Evolutionary conservation across 2,888 invertebrate species (phyloP).

Genomic region (Mantis religiosa): DNA sequence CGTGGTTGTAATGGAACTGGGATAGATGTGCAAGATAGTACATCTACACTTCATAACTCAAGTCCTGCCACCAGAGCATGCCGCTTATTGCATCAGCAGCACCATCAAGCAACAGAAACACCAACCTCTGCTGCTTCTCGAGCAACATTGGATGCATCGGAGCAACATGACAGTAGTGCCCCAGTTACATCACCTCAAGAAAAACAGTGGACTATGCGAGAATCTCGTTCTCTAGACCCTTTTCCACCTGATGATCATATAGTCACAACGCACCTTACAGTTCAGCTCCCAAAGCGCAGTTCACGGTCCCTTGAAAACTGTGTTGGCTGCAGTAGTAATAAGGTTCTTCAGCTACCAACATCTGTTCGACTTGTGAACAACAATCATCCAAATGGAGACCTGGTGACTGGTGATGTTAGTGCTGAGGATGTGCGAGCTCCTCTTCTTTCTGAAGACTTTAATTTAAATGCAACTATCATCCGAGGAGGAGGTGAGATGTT

Average conservation of each 20-base stretch:
- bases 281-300: slow-evolving; percentile 38
- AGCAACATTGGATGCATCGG: slow-evolving; percentile 14
- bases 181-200: not conserved
- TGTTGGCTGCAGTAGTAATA: slow-evolving; percentile 41
- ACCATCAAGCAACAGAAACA: slow-evolving; percentile 36
- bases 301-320: slow-evolving; percentile 51
- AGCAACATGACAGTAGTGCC: not conserved
- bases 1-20: slow-evolving; percentile 46
- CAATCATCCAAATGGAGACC: slow-evolving; percentile 54
- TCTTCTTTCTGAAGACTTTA: slow-evolving; percentile 47
- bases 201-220: slow-evolving; percentile 45
- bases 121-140: slow-evolving; percentile 13
- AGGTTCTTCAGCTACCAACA: slow-evolving; percentile 40
- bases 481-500: slow-evolving; percentile 23
- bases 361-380: slow-evolving; percentile 49
- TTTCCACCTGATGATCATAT: slow-evolving; percentile 45
- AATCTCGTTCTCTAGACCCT: slow-evolving; percentile 63
- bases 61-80: slow-evolving; percentile 48
- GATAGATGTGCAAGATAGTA: slow-evolving; percentile 50
- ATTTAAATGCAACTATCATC: slow-evolving; percentile 12
- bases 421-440: slow-evolving; percentile 48
- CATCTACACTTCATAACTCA: slow-evolving; percentile 50
- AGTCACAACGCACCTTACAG: slow-evolving; percentile 17
- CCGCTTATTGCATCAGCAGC: slow-evolving; percentile 47
- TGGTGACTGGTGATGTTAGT: slow-evolving; percentile 41